These are phyloP conservation scores for Ormyrus nitidulus DNA, from an alignment of 2,888 invertebrate genomes.

Conservation along the genomic window DNA sequence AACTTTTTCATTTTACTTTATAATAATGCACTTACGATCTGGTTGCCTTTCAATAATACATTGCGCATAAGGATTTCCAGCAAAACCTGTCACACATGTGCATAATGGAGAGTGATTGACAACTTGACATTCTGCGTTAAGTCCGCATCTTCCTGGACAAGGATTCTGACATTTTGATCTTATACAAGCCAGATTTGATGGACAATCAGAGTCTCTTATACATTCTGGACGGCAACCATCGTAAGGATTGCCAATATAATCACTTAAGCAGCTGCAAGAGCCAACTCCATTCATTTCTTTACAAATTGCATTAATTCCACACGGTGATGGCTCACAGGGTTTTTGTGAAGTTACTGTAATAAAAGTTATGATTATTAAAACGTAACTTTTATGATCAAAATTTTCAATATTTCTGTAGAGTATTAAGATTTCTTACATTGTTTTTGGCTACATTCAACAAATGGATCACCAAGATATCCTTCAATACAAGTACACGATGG, in stretches of 20 bases:
- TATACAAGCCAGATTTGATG: slow-evolving; percentile 76
- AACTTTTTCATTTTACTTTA: slow-evolving; percentile 78
- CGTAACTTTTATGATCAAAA: background rate
- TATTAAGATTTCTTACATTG: slow-evolving; percentile 61
- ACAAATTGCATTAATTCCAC: slow-evolving; percentile 87
- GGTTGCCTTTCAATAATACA: slow-evolving; percentile 64
- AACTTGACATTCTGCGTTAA: slow-evolving; percentile 83
- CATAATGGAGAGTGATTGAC: slow-evolving; percentile 88
- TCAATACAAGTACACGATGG: slow-evolving; percentile 81
- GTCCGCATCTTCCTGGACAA: slow-evolving; percentile 76
- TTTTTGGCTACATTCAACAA: slow-evolving; percentile 77
- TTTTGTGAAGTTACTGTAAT: slow-evolving; percentile 71
- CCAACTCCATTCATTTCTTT: slow-evolving; percentile 83
- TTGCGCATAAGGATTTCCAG: slow-evolving; percentile 81
- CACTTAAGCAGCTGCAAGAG: slow-evolving; percentile 85
- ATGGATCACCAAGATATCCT: slow-evolving; percentile 78
- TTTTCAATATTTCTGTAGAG: background rate
- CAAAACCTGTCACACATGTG: slow-evolving; percentile 80
- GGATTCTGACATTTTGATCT: slow-evolving; percentile 77
- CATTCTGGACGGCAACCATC: slow-evolving; percentile 77
- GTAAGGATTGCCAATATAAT: slow-evolving; percentile 84
- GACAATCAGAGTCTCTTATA: slow-evolving; percentile 75
- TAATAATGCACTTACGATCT: slow-evolving; percentile 32
- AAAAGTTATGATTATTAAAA: background rate
- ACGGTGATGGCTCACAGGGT: slow-evolving; percentile 84